These are phyloP conservation scores for Yponomeuta sedellus DNA, from an alignment of 2,888 invertebrate species.

Conservation along the genomic window DNA sequence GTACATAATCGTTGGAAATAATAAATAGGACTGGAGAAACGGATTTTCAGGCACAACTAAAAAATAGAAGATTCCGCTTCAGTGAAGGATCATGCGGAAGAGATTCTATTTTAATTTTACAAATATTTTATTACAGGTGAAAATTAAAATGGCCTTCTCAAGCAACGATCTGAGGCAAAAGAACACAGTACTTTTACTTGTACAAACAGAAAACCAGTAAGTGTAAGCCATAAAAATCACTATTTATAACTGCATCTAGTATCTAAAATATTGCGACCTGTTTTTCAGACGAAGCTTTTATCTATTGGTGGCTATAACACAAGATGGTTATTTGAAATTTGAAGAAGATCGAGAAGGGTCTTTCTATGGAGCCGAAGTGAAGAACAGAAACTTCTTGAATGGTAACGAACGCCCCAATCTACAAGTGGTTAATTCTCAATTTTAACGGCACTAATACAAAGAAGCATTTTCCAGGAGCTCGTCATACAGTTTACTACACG, in stretches of 20 bases:
- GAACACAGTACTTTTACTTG: constrained; percentile 84
- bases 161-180: constrained; percentile 86
- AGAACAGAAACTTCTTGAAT: constrained; percentile 88
- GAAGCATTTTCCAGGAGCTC: constrained; percentile 70
- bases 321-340: constrained; percentile 88
- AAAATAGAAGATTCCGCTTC: not conserved
- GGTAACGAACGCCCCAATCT: constrained; percentile 59
- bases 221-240: constrained; percentile 23
- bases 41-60: no score
- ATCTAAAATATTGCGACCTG: not conserved
- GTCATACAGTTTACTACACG: constrained; percentile 84
- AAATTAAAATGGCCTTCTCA: constrained; percentile 91
- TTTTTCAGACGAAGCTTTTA: constrained; percentile 85
- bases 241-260: not conserved
- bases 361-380: constrained; percentile 84
- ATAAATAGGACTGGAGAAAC: no score
- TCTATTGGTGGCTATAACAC: constrained; percentile 86
- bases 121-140: constrained; percentile 74
- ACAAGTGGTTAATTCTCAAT: no score
- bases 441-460: constrained; percentile 11
- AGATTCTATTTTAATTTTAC: no score
- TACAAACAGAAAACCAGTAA: constrained; percentile 90
- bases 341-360: constrained; percentile 89
- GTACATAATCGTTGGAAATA: constrained; percentile 30
- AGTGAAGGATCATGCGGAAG: no score